A percentile compares a stretch with the other conserved stretches of the same genome.
Conservation (phyloP, 2,113 vertebrate genomes). For the Xiphophorus maculatus region DNA sequence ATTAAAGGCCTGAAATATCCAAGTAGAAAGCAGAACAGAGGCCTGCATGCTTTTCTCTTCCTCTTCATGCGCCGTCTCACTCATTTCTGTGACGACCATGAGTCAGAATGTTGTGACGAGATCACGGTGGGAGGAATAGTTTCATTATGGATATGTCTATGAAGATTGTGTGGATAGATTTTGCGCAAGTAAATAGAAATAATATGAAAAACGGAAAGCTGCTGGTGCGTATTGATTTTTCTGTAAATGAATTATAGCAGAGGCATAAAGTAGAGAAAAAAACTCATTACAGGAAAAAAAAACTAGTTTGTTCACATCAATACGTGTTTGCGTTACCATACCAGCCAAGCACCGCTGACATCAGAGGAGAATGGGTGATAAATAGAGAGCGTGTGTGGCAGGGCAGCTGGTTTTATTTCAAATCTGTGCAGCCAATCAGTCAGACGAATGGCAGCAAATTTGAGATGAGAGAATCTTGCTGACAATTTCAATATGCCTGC, state of each 20-base stretch:
- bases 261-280: slow-evolving; percentile 30
- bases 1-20: slow-evolving; percentile 10
- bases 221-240: slow-evolving; percentile 40
- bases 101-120: slow-evolving; percentile 36
- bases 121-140: slow-evolving; percentile 30
- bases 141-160: slow-evolving; percentile 35
- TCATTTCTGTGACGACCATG: slow-evolving; percentile 41
- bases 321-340: slow-evolving; percentile 20
- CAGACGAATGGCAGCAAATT: not conserved
- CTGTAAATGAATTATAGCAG: slow-evolving; percentile 26
- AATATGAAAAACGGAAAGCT: slow-evolving; percentile 16
- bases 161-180: slow-evolving; percentile 22
- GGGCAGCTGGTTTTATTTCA: slow-evolving; percentile 6
- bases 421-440: not conserved
- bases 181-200: slow-evolving; percentile 39
- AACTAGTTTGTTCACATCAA: slow-evolving; percentile 25
- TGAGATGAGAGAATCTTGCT: slow-evolving; percentile 6
- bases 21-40: slow-evolving; percentile 20
- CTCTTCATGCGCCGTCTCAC: slow-evolving; percentile 31
- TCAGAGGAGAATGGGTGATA: slow-evolving; percentile 17
- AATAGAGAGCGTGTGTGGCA: not conserved
- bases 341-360: slow-evolving; percentile 11
- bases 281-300: slow-evolving; percentile 23
- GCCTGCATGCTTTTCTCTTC: slow-evolving; percentile 24
- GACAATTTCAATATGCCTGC: not conserved